These are phyloP conservation scores for Gallinago jamesoni DNA, from an alignment of 2,113 vertebrate species.

Conservation along the genomic window DNA sequence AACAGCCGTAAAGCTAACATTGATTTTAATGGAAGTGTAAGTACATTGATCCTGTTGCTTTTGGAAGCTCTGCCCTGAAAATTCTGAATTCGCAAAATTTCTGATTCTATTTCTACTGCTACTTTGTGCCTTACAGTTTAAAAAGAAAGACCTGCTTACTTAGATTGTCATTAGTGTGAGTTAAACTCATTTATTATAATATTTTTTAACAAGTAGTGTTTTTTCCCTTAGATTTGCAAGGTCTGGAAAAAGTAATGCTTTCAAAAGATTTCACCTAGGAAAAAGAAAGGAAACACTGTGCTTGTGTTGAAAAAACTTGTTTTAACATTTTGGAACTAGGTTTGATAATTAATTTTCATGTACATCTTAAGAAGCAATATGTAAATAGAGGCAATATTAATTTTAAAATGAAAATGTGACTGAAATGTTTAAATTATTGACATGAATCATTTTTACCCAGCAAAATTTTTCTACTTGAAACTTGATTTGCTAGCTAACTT, in stretches of 20 bases:
- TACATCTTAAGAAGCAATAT: background rate
- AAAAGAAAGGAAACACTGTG: background rate
- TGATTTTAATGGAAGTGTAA: conserved; percentile 24
- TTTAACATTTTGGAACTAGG: background rate
- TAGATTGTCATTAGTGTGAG: background rate
- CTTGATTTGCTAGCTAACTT: background rate
- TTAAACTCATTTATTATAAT: background rate
- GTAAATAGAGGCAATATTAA: background rate
- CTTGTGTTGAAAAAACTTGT: background rate
- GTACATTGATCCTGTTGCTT: background rate
- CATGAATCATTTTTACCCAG: background rate
- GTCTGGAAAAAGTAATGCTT: background rate
- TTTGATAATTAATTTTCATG: background rate
- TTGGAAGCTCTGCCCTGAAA: conserved; percentile 3
- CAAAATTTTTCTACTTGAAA: background rate
- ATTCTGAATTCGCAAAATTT: background rate
- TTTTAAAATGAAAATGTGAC: background rate
- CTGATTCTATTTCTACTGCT: background rate
- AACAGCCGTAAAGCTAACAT: conserved; percentile 23
- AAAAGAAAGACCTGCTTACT: background rate
- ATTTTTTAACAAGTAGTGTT: background rate
- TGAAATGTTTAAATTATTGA: background rate
- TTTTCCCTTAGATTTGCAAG: background rate
- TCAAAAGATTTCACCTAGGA: background rate
- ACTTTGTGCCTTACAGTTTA: background rate